Evolutionary conservation across 1,140 invertebrate genomes (phyloP).

Genomic region (Marisa cornuarietis): DNA sequence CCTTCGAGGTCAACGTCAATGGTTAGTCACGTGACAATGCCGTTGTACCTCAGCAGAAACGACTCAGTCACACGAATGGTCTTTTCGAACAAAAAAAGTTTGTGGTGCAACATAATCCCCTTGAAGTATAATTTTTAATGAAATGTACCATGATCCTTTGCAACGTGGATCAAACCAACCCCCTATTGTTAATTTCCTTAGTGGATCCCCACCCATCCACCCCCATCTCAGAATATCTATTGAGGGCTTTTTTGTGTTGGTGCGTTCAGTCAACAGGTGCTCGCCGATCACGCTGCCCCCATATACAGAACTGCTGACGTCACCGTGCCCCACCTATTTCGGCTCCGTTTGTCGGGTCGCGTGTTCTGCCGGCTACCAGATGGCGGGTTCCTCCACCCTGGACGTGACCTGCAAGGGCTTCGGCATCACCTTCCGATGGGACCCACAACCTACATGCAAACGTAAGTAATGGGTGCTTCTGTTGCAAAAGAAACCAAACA

Average conservation of each 20-base stretch:
- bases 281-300: not conserved
- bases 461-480: no score
- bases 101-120: no score
- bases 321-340: constrained; percentile 2
- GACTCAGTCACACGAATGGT: no score
- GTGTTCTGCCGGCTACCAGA: not conserved
- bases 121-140: no score
- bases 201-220: no score
- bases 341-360: constrained; percentile 1
- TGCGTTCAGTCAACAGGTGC: constrained; percentile 13
- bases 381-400: not conserved
- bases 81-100: no score
- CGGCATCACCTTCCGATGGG: not conserved
- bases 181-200: no score
- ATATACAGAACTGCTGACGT: not conserved
- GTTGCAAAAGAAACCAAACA: no score
- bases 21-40: constrained; percentile 31
- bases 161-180: no score
- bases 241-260: not conserved
- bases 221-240: no score
- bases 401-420: not conserved
- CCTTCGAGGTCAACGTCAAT: constrained; percentile 40
- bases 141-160: no score
- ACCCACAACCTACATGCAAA: not conserved
- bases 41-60: no score